Evolutionary conservation across 92 coral and sea anemone genomes (phyloP), one percentile per base, ranked within the genome.

Genomic region (Bergia puertoricense): DNA sequence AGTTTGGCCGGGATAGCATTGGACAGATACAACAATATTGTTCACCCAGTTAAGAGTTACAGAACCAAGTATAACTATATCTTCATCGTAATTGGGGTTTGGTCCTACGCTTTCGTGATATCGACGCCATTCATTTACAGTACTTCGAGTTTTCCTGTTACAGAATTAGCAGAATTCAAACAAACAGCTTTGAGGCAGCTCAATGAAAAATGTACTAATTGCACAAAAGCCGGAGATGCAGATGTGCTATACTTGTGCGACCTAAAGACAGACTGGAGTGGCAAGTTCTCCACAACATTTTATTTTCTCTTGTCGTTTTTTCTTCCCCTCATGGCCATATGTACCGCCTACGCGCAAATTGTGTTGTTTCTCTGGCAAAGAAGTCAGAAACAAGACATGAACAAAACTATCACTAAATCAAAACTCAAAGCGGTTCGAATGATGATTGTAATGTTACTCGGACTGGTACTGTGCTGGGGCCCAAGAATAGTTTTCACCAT

Each of bases 361-460:
- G 84, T 74, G 14, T 38, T 88, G 16, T 48, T 77, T 36, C 69
- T 93, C 79, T 75, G 81, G 51, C 91, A 67, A 30, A 76, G 95
- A 62, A 79, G 93, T 51, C 81, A 39, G 39, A 88, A 79, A 4
- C 88, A 89, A 18, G 59, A 68, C 65, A 85, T 91, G 10, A 88
- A 91, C 89, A 88, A 74, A 38, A 88, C 79, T 38, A 92, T 91
- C 5, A 91, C 92, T 22, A 85, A 89, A 79, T 88, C 93, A 72
- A 90, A 88, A 79, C 39, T 76, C 20, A 92, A 92, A 82, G 90
- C 93, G 16, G 85, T 88, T 2, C 88, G 89, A 39, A 90, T 92
- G 95, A 87, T 92, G 22, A 72, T 80, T 62, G 20, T 90, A 13
- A 81, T 87, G 16, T 92, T 91, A n/a, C 30, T 84, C 16, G 90